Evolutionary conservation across 2,888 invertebrate species (phyloP), one percentile per base, ranked within the genome.

Genomic region (Drosophila fulvimacula): DNA sequence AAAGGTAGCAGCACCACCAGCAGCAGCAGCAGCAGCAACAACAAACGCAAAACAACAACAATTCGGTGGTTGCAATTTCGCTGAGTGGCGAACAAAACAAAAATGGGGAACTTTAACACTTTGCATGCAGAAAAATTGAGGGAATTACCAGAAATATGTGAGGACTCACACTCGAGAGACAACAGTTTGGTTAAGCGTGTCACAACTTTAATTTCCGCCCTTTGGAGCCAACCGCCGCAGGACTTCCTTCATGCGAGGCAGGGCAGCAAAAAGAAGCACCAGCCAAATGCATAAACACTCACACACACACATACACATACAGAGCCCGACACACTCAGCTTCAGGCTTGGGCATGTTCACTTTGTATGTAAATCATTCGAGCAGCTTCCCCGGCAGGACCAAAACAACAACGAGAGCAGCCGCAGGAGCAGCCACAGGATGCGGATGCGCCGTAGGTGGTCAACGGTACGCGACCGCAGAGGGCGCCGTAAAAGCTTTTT

Each of bases 401-500:
- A 67, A 62, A 74, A 76, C 72, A 82, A 67, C 76, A 79, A 59
- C 63, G 77, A 51, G 72, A 73, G 42, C 59, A 67, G 55, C 77
- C 74, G 62, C 71, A 74, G 70, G 66, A 69, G 72, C 72, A 81
- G 73, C 76, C 70, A 69, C 80, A 76, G 79, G 80, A 80, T 77
- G 71, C 73, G 73, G 75, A 79, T 81, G 71, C 86, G 76, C 86
- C 75, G 81, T 87, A 88, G 86, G 86, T 86, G 86, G 86, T 83
- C 86, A 78, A 87, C 80, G 82, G 77, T 79, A 76, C 82, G 78
- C 88, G 88, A 87, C 88, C 86, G 83, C 86, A 87, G 86, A 87
- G 88, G 88, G 88, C 86, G 80, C 83, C 73, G 80, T 88, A 86
- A 87, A 87, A 87, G 88, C 91, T 91, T 91, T 88, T 90, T 90